phyloP scores from a whole-genome alignment of 2,113 vertebrate genomes.

The Lepisosteus osseus region DNA sequence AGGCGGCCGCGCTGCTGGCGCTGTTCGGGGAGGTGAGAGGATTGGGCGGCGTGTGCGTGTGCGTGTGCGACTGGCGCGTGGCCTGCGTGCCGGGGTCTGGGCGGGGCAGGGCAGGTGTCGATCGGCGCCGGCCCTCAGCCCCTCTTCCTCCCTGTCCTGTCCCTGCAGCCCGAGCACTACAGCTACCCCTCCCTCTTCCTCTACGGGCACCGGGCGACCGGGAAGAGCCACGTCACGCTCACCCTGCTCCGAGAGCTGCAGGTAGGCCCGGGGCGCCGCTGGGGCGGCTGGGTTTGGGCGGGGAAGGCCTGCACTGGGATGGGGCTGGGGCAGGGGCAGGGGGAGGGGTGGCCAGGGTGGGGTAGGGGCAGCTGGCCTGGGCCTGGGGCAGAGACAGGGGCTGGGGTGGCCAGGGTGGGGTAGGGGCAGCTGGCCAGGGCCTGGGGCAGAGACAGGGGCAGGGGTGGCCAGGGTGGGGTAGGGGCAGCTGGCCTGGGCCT shows the following conservation, averaged over 20 bases:
- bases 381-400: too few relatives aligned
- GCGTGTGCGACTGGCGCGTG: not conserved
- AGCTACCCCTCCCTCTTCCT: conserved; percentile 89
- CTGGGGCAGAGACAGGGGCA: conserved; percentile 27
- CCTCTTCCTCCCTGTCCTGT: conserved; percentile 14
- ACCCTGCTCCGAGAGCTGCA: conserved; percentile 79
- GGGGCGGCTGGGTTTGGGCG: too few relatives aligned
- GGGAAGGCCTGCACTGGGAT: too few relatives aligned
- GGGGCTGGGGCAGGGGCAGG: too few relatives aligned
- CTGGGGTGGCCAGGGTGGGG: not conserved
- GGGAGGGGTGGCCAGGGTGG: too few relatives aligned
- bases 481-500: too few relatives aligned
- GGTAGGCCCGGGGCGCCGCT: conserved; percentile 53
- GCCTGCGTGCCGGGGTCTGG: too few relatives aligned
- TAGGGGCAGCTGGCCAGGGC: too few relatives aligned
- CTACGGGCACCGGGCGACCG: conserved; percentile 89
- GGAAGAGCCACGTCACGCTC: conserved; percentile 88
- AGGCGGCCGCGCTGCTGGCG: conserved; percentile 72
- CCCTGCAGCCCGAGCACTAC: conserved; percentile 77
- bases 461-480: conserved; percentile 29
- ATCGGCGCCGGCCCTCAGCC: not conserved
- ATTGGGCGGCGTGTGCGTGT: not conserved
- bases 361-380: too few relatives aligned
- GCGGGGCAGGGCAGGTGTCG: too few relatives aligned
- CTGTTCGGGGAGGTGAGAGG: conserved; percentile 84